phyloP scores from a whole-genome alignment of 2,797 vertebrate species.

The Epinephelus malabaricus region DNA sequence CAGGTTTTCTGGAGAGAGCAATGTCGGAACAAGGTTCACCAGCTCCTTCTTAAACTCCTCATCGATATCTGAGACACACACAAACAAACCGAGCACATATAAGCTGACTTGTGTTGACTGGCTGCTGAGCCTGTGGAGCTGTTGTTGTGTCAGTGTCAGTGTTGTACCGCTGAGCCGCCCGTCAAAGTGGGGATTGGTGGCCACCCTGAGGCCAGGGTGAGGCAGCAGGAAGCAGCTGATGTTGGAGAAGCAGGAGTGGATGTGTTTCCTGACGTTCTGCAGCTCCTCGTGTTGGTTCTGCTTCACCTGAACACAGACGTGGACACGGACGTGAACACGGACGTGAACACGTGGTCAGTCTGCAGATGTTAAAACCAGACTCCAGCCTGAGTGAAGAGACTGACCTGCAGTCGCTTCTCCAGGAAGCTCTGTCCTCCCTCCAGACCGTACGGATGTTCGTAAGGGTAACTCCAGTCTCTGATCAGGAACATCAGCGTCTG shows the following conservation, averaged over 20 bases:
- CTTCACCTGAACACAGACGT: conserved; percentile 87
- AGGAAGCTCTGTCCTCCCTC: conserved; percentile 91
- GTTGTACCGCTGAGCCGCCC: conserved; percentile 91
- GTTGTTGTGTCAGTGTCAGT: fast-evolving
- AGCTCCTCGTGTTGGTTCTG: conserved; percentile 97
- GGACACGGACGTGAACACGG: not conserved
- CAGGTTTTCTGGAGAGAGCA: conserved; percentile 91
- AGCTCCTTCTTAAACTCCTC: conserved; percentile 91
- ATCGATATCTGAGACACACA: conserved; percentile 87
- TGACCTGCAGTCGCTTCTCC: conserved; percentile 93
- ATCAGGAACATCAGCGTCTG: conserved; percentile 97
- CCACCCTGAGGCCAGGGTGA: conserved; percentile 96
- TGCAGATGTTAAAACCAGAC: not conserved
- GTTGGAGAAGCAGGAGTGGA: conserved; percentile 97
- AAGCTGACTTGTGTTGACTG: not conserved
- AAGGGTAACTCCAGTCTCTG: conserved; percentile 97
- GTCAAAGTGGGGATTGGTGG: conserved; percentile 95
- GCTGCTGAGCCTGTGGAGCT: not conserved
- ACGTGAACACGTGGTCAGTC: not conserved
- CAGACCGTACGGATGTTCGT: conserved; percentile 94
- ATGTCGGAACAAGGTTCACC: conserved; percentile 87
- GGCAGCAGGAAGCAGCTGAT: conserved; percentile 97
- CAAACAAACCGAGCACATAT: not conserved
- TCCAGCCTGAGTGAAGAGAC: conserved; percentile 11
- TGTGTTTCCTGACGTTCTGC: conserved; percentile 97